phyloP scores from a whole-genome alignment of 2,797 vertebrate genomes.

The Crenuchus spilurus region DNA sequence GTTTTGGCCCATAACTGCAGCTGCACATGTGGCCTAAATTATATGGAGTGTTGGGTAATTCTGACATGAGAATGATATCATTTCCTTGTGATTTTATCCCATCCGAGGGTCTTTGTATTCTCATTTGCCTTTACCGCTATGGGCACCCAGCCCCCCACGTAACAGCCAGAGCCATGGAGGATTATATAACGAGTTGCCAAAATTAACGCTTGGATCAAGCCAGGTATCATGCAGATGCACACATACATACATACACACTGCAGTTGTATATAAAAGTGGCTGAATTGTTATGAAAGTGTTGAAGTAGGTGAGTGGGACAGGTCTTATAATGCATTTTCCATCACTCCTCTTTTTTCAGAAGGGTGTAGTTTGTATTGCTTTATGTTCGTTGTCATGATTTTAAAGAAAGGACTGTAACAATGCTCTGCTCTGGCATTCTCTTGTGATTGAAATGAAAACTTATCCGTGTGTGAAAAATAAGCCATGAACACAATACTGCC shows the following conservation, averaged over 20 bases:
- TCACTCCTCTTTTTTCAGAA: neutral
- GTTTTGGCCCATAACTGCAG: constrained; percentile 31
- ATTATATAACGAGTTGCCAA: constrained; percentile 39
- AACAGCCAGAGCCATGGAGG: constrained; percentile 17
- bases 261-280: neutral
- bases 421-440: neutral
- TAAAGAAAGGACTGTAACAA: too few relatives aligned
- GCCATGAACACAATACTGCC: neutral
- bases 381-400: too few relatives aligned
- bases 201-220: constrained; percentile 33
- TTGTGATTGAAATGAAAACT: neutral
- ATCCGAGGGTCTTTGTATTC: constrained; percentile 20
- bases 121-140: constrained; percentile 27
- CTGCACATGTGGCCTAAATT: constrained; percentile 73
- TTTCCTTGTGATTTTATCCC: constrained; percentile 29
- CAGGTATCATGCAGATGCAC: neutral
- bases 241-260: neutral
- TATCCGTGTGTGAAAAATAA: neutral
- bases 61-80: constrained; percentile 66
- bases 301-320: neutral
- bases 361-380: neutral
- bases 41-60: constrained; percentile 71
- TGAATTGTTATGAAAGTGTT: neutral
- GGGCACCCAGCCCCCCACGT: constrained; percentile 9
- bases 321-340: neutral